Percentiles rank a stretch among this genome's conserved stretches.
These are phyloP conservation scores for Limanda limanda DNA, from an alignment of 2,113 vertebrate species.

Conservation along the genomic window DNA sequence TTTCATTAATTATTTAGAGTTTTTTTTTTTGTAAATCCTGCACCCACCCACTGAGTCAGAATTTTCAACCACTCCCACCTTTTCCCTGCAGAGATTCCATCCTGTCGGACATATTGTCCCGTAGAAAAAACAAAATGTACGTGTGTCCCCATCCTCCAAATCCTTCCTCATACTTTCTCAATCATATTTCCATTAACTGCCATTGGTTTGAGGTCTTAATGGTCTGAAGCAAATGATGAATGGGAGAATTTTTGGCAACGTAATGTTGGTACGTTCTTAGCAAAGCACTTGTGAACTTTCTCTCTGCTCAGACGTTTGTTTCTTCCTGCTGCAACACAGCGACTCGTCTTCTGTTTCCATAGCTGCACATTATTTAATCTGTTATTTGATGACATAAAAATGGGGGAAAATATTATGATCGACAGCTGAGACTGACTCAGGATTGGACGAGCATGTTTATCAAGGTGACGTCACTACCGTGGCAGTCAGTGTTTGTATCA, in stretches of 20 bases:
- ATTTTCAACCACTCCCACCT: conserved; percentile 2
- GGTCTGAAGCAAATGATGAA: conserved; percentile 20
- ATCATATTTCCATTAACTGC: background rate
- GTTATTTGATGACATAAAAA: too few species aligned
- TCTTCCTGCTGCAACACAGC: too few species aligned
- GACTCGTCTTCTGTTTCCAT: too few species aligned
- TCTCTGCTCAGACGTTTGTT: too few species aligned
- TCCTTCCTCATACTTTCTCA: background rate
- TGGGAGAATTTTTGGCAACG: background rate
- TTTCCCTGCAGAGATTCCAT: conserved; percentile 8
- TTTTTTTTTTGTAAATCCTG: conserved; percentile 32
- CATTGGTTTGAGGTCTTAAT: conserved; percentile 4
- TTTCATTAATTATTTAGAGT: conserved; percentile 17
- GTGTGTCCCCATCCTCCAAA: background rate
- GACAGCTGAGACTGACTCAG: too few species aligned
- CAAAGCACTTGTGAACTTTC: too few species aligned
- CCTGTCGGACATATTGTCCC: background rate
- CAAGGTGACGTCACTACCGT: too few species aligned
- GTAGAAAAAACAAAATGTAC: background rate
- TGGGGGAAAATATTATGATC: too few species aligned
- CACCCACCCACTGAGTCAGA: conserved; percentile 29
- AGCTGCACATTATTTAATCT: too few species aligned
- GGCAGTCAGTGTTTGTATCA: too few species aligned
- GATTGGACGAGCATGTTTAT: too few species aligned
- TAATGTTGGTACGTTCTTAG: too few species aligned